Percentiles rank a stretch among this genome's conserved stretches.
These are phyloP conservation scores for Pachydiplax longipennis DNA, from an alignment of 2,888 invertebrate genomes.

Conservation along the genomic window DNA sequence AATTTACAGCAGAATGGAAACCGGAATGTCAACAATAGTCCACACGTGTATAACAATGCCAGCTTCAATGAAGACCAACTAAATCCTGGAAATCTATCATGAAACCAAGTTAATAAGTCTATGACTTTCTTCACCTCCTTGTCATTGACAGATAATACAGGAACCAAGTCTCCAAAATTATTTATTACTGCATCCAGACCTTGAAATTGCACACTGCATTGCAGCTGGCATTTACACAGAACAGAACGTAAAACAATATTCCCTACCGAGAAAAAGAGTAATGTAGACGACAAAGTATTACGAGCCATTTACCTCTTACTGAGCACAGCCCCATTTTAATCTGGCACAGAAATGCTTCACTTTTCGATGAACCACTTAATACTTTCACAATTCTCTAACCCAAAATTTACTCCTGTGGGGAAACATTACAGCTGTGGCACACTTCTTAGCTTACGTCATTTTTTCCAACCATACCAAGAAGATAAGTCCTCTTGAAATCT, in stretches of 20 bases:
- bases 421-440: constrained; percentile 39
- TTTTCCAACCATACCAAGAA: constrained; percentile 40
- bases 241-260: constrained; percentile 44
- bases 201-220: constrained; percentile 44
- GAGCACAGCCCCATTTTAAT: constrained; percentile 39
- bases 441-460: constrained; percentile 23
- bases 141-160: constrained; percentile 16
- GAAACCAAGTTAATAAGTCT: constrained; percentile 22
- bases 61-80: constrained; percentile 27
- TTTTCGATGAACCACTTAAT: constrained; percentile 32
- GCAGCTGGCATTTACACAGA: constrained; percentile 43
- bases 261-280: constrained; percentile 37
- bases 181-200: background rate
- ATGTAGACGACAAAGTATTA: constrained; percentile 39
- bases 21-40: constrained; percentile 54
- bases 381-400: constrained; percentile 38
- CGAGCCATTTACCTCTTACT: constrained; percentile 44
- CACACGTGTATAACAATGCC: constrained; percentile 47
- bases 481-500: constrained; percentile 40
- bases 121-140: constrained; percentile 15
- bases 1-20: constrained; percentile 55
- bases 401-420: constrained; percentile 20
- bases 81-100: background rate
- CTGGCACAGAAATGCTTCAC: constrained; percentile 36
- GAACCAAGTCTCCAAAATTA: constrained; percentile 36